phyloP scores from a whole-genome alignment of 2,113 vertebrate species.

The Pyrgilauda ruficollis region DNA sequence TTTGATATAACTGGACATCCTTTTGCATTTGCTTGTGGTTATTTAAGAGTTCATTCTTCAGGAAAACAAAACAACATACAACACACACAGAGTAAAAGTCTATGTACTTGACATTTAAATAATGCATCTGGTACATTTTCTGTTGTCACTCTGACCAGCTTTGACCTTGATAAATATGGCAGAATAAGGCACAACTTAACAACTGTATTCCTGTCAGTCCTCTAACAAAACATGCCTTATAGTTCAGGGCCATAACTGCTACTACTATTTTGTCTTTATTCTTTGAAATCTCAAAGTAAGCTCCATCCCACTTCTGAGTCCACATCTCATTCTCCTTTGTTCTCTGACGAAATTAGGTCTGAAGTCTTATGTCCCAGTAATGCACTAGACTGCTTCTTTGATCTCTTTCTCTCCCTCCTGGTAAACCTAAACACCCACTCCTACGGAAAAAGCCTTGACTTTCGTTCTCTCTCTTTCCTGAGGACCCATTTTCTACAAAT shows the following conservation, averaged over 20 bases:
- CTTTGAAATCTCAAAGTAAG: background rate
- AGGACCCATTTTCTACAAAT: background rate
- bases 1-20: constrained; percentile 71
- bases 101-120: background rate
- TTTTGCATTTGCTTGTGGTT: constrained; percentile 75
- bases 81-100: background rate
- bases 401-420: background rate
- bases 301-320: background rate
- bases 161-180: background rate
- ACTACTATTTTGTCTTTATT: background rate
- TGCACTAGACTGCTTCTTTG: background rate
- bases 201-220: background rate
- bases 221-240: background rate
- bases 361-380: background rate
- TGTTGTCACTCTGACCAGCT: background rate
- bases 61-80: background rate
- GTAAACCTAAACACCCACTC: background rate
- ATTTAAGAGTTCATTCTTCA: constrained; percentile 73
- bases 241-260: background rate
- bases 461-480: background rate
- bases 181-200: background rate
- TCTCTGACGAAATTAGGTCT: background rate
- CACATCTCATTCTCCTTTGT: background rate
- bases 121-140: background rate
- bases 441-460: background rate